Base-by-base conservation (phyloP, 2,797 vertebrate species). In the Triplophysa yarkandensis region DNA sequence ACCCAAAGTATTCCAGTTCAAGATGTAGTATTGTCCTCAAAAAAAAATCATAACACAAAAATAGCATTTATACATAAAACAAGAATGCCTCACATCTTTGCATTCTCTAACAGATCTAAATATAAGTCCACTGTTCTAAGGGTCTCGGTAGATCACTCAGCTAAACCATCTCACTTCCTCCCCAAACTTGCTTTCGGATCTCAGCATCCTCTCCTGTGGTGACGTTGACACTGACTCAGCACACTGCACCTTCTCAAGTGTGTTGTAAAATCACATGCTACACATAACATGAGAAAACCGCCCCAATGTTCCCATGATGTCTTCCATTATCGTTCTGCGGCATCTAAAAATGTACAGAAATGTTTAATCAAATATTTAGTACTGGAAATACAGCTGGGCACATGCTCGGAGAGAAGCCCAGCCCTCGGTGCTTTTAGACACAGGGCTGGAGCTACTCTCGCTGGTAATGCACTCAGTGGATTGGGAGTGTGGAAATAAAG, bases 381-480 rank as follows among this genome's bases (percentile, higher is more conserved):
- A 34, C 50, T 46, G n/a, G 28, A 46, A 61, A 66, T 27, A 39
- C 36, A 63, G 32, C 46, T 44, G 10, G 10, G 48, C 61, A 43
- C 48, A 43, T 55, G 34, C 71, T 17, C 60, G 43, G 61, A 54
- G 61, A 34, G n/a, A 39, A 55, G 16, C 4, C 1, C 16, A 21
- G 25, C 6, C 71, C 62, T 19, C 52, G 46, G 34, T 43, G 60
- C 32, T 73, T 73, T 65, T 50, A 64, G 68, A 52, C 32, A 19
- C 23, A 30, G 54, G 61, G 30, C 61, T 68, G 23, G 50, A 60
- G 63, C 74, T 69, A 68, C 74, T 76, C 54, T 74, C 68, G 62
- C 60, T 46, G 17, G 52, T 68, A 67, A 67, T 75, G 52, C 32
- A 54, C 41, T 75, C 41, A 76, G 78, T 79, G 69, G 54, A 79